These are phyloP conservation scores for Nasua narica DNA, from an alignment of 2,797 vertebrate species.

Conservation along the genomic window DNA sequence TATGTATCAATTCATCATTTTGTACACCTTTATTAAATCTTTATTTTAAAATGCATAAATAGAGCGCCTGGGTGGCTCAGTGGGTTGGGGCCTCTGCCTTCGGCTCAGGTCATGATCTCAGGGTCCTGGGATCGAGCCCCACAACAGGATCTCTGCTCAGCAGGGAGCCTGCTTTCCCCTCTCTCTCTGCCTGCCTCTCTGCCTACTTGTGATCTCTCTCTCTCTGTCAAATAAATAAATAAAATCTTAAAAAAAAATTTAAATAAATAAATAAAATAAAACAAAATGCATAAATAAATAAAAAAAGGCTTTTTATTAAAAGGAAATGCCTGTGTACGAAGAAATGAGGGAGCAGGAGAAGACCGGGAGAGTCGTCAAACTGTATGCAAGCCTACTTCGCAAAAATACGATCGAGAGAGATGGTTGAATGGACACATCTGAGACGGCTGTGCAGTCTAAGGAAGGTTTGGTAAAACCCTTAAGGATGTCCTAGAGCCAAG, in stretches of 20 bases:
- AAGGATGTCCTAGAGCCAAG: neutral
- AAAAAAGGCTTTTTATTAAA: neutral
- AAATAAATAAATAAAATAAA: neutral
- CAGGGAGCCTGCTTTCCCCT: no score
- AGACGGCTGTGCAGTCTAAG: neutral
- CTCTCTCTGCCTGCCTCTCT: no score
- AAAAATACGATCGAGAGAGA: neutral
- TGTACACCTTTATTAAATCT: neutral
- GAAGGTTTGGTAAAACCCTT: neutral
- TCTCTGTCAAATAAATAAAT: no score
- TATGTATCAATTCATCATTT: neutral
- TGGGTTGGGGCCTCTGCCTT: no score
- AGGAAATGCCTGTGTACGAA: neutral
- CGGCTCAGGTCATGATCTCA: no score
- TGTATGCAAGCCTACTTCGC: neutral
- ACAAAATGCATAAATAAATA: neutral
- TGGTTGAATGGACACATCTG: neutral
- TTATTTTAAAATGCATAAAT: no score
- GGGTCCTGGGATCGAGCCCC: no score
- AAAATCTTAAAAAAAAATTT: no score
- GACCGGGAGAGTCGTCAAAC: neutral
- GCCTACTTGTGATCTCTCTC: no score
- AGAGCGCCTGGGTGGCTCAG: no score
- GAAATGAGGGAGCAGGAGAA: neutral
- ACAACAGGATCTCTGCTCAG: no score